phyloP scores from a whole-genome alignment of 2,797 vertebrate genomes.

The Pipistrellus kuhlii region DNA sequence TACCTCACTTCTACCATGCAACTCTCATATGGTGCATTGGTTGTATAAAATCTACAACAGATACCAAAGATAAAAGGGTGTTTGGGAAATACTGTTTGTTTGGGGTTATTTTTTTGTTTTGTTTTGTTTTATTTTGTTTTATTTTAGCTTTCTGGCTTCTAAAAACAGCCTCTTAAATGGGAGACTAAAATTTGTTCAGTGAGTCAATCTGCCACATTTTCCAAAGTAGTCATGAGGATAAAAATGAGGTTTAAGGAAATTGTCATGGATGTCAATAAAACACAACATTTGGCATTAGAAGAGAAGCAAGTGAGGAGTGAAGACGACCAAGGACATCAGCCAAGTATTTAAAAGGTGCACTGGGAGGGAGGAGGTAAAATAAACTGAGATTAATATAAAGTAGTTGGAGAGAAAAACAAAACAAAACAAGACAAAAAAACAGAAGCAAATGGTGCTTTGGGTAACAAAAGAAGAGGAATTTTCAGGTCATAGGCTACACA shows the following conservation, averaged over 20 bases:
- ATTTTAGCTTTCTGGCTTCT: constrained; percentile 32
- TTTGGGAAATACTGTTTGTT: neutral
- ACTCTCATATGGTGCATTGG: neutral
- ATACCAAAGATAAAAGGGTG: neutral
- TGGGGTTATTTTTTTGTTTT: too few species aligned
- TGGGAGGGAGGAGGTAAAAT: neutral
- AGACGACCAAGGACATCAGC: neutral
- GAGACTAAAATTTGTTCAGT: constrained; percentile 18
- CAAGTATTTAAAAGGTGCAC: neutral
- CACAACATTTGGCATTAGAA: constrained; percentile 11
- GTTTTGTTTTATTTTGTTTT: too few species aligned
- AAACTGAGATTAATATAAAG: neutral
- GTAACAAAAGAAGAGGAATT: constrained; percentile 14
- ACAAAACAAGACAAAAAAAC: neutral
- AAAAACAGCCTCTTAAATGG: constrained; percentile 38
- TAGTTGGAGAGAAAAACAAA: neutral
- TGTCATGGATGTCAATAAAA: neutral
- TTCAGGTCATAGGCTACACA: neutral
- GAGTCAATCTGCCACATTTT: constrained; percentile 47
- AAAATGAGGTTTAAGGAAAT: constrained; percentile 59
- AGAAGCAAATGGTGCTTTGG: neutral
- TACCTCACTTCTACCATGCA: neutral
- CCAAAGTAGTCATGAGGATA: constrained; percentile 22
- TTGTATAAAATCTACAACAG: constrained; percentile 20
- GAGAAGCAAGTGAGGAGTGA: neutral